Evolutionary conservation across 1,140 invertebrate species (phyloP), one percentile per base, ranked within the genome.

Genomic region (Ptiloglossa arizonensis): DNA sequence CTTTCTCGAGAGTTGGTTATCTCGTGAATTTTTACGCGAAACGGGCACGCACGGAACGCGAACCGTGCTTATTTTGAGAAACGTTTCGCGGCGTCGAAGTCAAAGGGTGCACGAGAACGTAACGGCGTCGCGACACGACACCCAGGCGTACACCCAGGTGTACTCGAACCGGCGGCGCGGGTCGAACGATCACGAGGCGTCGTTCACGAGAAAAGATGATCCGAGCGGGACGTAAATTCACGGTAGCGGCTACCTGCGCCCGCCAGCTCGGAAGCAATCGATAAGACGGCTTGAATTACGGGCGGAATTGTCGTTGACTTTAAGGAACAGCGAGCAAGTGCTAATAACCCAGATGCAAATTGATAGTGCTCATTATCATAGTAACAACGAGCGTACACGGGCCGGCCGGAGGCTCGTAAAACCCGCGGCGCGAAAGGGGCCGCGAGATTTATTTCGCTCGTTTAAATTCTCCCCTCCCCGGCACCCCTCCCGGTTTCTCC

Each of bases 321-420:
- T 46, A 46, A 48, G 62, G 44, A 67, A 44, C 71, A 32, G 48
- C 24, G 52, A 50, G 52, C 52, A 41, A 74, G 48, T 66, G 78
- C 54, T 73, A 72, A 79, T 81, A 80, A 68, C 64, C 60, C 32
- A 60, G 63, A 81, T 67, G 62, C 48, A 81, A 79, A 81, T 81
- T 71, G 63, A 81, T 81, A 79, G 69, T 48, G 32, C 46, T 79
- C 76, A 79, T 79, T 79, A 80, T 81, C 78, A 63, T 79, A 60
- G 69, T n/a, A 59, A 54, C 44, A 70, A 74, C 62, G 52, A 60
- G 24, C 27, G 29, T 48, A 59, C 57, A 59, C 29, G 38, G 29
- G 56, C 15, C 29, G 57, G 32, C 2, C 57, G 19, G 41, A 54
- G 62, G n/a, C 27, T 77, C 59, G 60, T 66, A 77, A 77, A 78